Conservation (phyloP, 2,888 invertebrate genomes). For the Clunio marinus region DNA sequence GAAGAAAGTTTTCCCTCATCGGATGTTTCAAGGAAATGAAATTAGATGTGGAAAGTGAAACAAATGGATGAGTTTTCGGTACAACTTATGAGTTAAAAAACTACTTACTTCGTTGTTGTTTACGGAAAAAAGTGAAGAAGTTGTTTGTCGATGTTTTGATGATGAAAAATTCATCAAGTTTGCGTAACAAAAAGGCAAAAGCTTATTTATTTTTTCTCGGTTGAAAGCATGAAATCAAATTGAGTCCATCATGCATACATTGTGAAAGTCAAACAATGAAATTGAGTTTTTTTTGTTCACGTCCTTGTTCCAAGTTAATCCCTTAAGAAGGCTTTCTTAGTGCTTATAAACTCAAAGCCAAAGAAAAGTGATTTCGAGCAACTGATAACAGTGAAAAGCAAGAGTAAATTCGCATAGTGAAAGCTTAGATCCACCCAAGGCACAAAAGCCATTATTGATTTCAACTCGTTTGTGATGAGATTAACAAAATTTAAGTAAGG, state of each 20-base stretch:
- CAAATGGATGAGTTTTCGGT: constrained; percentile 3
- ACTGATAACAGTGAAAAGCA: not conserved
- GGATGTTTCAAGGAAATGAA: constrained; percentile 7
- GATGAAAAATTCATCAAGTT: constrained; percentile 5
- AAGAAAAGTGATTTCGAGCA: not conserved
- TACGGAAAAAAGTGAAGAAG: not conserved
- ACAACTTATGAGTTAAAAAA: constrained; percentile 11
- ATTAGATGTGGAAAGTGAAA: constrained; percentile 1
- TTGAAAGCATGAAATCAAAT: no score
- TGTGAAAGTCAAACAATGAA: no score
- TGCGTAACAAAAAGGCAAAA: no score
- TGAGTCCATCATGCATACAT: no score
- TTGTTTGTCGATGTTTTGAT: not conserved
- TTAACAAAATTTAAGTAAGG: constrained; percentile 21
- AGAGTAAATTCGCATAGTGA: not conserved
- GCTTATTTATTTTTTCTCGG: no score
- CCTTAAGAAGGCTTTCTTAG: not conserved
- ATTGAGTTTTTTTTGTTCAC: no score
- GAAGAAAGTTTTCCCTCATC: not conserved
- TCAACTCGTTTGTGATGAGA: constrained; percentile 21
- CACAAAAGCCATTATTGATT: constrained; percentile 11
- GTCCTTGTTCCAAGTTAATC: no score
- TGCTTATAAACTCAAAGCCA: not conserved
- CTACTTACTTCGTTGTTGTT: not conserved
- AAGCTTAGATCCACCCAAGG: not conserved